These are phyloP conservation scores for Aurelia aurita DNA, from an alignment of 30 jellyfish, hydroid and myxozoan genomes.

Conservation along the genomic window DNA sequence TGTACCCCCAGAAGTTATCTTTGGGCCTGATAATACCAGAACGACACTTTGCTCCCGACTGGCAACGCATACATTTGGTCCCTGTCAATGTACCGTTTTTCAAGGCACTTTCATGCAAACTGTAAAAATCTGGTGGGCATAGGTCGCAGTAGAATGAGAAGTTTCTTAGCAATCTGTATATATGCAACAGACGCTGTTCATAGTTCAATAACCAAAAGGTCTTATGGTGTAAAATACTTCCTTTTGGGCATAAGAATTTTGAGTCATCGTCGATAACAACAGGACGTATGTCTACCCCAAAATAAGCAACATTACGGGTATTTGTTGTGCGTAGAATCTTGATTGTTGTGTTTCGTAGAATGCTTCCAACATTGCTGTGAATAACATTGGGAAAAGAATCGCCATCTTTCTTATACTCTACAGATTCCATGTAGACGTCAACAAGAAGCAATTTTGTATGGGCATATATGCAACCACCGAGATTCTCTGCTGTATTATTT, in stretches of 20 bases:
- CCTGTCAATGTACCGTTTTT: neutral
- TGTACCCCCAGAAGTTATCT: neutral
- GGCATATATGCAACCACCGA: neutral
- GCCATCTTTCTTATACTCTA: neutral
- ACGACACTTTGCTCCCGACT: neutral
- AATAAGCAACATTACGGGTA: neutral
- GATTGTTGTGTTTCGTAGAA: neutral
- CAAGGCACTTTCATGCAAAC: neutral
- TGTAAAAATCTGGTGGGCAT: constrained; percentile 1
- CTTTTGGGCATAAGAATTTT: neutral
- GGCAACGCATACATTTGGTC: neutral
- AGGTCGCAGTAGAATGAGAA: neutral
- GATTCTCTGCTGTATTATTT: neutral
- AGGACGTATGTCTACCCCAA: neutral
- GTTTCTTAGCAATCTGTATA: neutral
- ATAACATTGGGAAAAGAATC: neutral
- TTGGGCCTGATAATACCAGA: constrained; percentile 5
- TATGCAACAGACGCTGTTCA: neutral
- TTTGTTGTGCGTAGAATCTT: neutral
- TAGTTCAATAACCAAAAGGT: too few relatives aligned
- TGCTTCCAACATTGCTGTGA: neutral
- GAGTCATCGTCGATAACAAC: neutral
- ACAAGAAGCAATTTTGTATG: neutral
- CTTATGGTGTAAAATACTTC: neutral
- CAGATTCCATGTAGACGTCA: neutral